phyloP scores from a whole-genome alignment of 2,113 vertebrate species.

The Ranitomeya imitator region DNA sequence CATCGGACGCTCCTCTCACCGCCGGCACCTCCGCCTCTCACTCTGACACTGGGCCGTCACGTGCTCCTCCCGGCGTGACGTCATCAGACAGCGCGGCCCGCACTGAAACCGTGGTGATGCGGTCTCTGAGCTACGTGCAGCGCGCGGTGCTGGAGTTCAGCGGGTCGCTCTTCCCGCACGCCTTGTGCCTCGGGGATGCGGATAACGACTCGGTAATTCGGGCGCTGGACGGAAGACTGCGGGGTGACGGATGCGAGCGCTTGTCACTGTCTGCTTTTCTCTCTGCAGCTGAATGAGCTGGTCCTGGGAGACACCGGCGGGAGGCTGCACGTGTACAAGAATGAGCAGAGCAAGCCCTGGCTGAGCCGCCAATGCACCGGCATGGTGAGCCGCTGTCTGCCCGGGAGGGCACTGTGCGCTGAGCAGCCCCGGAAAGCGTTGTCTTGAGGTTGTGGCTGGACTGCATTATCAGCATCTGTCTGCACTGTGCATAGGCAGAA shows the following conservation, averaged over 20 bases:
- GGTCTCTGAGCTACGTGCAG: conserved; percentile 89
- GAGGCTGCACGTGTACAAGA: conserved; percentile 90
- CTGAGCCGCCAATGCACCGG: conserved; percentile 85
- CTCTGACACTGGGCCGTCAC: neutral
- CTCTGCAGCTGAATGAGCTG: conserved; percentile 87
- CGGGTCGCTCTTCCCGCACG: conserved; percentile 89
- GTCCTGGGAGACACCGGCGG: conserved; percentile 94
- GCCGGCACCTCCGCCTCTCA: no score
- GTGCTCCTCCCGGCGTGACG: neutral
- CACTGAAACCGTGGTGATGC: no score
- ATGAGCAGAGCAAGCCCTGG: conserved; percentile 89
- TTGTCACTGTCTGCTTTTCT: conserved; percentile 21
- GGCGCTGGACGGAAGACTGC: neutral
- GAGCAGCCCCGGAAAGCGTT: no score
- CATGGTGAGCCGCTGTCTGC: conserved; percentile 78
- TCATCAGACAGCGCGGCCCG: neutral
- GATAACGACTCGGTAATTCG: conserved; percentile 86
- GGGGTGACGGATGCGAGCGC: neutral
- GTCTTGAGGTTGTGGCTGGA: no score
- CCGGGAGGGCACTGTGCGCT: no score
- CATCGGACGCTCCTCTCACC: no score
- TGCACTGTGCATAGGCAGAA: no score
- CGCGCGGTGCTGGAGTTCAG: conserved; percentile 87
- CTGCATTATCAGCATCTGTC: no score
- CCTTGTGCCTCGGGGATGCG: conserved; percentile 89